These are phyloP conservation scores for Drosophila cognata DNA, from an alignment of 2,888 invertebrate genomes.

Conservation along the genomic window DNA sequence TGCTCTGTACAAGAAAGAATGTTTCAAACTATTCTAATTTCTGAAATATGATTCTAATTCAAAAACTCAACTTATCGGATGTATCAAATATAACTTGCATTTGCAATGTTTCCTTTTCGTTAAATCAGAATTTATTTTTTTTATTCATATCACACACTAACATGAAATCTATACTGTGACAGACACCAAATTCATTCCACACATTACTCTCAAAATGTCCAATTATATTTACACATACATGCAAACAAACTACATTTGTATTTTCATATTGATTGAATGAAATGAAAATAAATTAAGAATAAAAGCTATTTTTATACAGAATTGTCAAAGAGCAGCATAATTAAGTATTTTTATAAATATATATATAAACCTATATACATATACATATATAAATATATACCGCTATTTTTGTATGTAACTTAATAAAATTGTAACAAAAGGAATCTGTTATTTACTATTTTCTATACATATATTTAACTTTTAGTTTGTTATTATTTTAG, in stretches of 20 bases:
- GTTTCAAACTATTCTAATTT: not conserved
- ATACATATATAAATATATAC: conserved; percentile 48
- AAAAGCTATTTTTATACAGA: conserved; percentile 69
- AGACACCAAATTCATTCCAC: conserved; percentile 20
- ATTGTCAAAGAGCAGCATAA: conserved; percentile 59
- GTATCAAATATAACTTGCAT: not conserved
- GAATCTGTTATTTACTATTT: conserved; percentile 48
- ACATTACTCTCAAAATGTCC: conserved; percentile 25
- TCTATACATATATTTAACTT: not conserved
- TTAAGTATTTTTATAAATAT: conserved; percentile 64
- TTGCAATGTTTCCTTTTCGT: not conserved
- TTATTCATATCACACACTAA: conserved; percentile 42
- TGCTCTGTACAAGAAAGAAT: not conserved
- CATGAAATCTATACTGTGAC: conserved; percentile 27
- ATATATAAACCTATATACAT: conserved; percentile 40
- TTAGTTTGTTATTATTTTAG: conserved; percentile 28
- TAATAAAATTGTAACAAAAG: conserved; percentile 74
- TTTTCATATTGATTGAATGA: conserved; percentile 44
- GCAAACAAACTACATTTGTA: conserved; percentile 45
- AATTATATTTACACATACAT: conserved; percentile 30
- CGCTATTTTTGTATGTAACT: conserved; percentile 78
- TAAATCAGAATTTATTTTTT: conserved; percentile 16
- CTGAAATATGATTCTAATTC: conserved; percentile 2
- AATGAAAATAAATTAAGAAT: conserved; percentile 14
- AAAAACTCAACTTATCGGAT: not conserved